These are phyloP conservation scores for Clarias pachynema DNA, from an alignment of 2,797 vertebrate genomes.

Conservation along the genomic window DNA sequence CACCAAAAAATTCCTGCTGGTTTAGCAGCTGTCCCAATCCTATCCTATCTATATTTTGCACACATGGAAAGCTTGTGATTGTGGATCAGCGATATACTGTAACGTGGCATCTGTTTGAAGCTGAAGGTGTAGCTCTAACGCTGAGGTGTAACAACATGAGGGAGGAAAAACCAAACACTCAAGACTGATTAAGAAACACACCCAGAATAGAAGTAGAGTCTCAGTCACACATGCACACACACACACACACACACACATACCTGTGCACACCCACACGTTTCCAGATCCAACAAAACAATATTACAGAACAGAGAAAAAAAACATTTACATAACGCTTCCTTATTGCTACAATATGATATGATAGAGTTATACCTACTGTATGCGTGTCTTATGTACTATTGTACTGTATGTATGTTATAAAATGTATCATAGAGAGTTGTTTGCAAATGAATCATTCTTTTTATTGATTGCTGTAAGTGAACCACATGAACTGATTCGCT, in stretches of 20 bases:
- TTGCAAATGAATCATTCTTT: not conserved
- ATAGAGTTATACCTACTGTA: not conserved
- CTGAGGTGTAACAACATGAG: not conserved
- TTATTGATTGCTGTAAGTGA: not conserved
- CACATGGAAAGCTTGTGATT: not conserved
- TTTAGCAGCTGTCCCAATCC: no score
- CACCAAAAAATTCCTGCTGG: no score
- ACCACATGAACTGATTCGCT: not conserved
- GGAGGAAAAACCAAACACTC: constrained; percentile 47
- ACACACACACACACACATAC: constrained; percentile 17
- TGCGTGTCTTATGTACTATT: not conserved
- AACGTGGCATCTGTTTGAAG: not conserved
- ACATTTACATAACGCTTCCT: not conserved
- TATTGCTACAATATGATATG: not conserved
- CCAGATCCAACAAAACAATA: constrained; percentile 6
- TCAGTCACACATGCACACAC: constrained; percentile 19
- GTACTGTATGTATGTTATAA: not conserved
- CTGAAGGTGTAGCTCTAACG: not conserved
- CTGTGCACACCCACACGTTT: constrained; percentile 21
- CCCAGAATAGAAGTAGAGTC: constrained; percentile 53
- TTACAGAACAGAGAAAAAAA: not conserved
- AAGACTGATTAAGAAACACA: constrained; percentile 52
- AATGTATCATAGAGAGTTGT: not conserved
- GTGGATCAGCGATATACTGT: no score
- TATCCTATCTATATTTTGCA: not conserved